phyloP scores from a whole-genome alignment of 1,140 invertebrate species.

The Sinonovacula constricta region DNA sequence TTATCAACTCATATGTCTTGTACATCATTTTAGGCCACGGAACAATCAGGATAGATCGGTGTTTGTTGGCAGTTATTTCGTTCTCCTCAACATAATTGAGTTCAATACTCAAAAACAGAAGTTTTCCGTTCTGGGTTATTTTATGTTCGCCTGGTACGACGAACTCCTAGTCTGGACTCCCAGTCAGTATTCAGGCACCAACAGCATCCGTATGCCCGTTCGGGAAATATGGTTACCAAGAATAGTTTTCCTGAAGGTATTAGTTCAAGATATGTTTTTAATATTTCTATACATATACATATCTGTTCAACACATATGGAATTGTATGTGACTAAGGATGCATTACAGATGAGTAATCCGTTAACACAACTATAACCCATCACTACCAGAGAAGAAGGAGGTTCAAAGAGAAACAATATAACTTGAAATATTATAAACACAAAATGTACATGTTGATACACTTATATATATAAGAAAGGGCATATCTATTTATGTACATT shows the following conservation, averaged over 20 bases:
- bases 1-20: too few species aligned
- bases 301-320: neutral
- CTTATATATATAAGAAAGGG: too few species aligned
- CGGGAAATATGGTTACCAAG: neutral
- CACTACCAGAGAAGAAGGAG: too few species aligned
- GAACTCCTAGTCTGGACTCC: neutral
- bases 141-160: neutral
- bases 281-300: neutral
- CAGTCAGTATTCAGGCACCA: neutral
- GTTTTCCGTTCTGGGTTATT: slow-evolving; percentile 8
- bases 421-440: neutral
- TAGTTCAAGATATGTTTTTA: neutral
- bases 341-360: too few species aligned
- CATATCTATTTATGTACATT: too few species aligned
- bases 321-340: neutral
- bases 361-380: too few species aligned
- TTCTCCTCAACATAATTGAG: slow-evolving; percentile 1
- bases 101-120: neutral
- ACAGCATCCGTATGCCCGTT: neutral
- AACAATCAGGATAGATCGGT: neutral
- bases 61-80: neutral
- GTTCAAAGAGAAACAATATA: neutral
- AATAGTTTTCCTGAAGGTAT: neutral
- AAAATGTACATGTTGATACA: neutral
- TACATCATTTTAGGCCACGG: too few species aligned